Evolutionary conservation across 2,888 invertebrate species (phyloP), one percentile per base, ranked within the genome.

Genomic region (Temnothorax rugatulus): DNA sequence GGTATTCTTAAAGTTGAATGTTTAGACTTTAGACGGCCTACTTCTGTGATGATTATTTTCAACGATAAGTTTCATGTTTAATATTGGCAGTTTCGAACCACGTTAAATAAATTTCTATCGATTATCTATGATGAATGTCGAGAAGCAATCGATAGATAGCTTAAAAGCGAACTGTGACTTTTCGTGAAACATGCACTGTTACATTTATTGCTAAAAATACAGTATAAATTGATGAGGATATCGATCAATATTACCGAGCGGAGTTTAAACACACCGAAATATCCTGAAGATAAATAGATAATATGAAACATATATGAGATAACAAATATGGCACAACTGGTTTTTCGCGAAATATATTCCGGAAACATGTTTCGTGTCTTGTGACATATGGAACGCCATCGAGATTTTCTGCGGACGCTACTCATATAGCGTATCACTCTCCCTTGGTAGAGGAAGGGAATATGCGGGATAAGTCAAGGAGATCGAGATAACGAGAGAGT

Each of bases 401-500:
- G 66, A 75, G 66, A 64, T 83, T 68, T 44, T 29, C 71, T 61
- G 81, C 38, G 71, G 44, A 77, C 71, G 25, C 9, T 68, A 74
- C 59, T 74, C 47, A 34, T 59, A 47, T 18, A 47, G 59, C 41
- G 2, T 79, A 75, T 81, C 25, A 38, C 34, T 81, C 25, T 59
- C 25, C n/a, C 38, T 38, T 47, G n/a, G 8, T 59, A 18, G 52
- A 66, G 69, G 66, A 77, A 47, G 83, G 66, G 61, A 71, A 82
- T 54, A 68, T 52, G 54, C n/a, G 38, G 41, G 61, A 44, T 64
- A 64, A 73, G 84, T 88, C 73, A 74, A 83, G 79, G 75, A 64
- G 75, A 79, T 83, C 79, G 41, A 63, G 84, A 86, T 90, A 88
- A 89, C 88, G 88, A 90, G 90, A 84, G 69, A 57, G 84, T 90